Conservation (phyloP, 2,888 invertebrate species). For the Leucophora obtusa region DNA sequence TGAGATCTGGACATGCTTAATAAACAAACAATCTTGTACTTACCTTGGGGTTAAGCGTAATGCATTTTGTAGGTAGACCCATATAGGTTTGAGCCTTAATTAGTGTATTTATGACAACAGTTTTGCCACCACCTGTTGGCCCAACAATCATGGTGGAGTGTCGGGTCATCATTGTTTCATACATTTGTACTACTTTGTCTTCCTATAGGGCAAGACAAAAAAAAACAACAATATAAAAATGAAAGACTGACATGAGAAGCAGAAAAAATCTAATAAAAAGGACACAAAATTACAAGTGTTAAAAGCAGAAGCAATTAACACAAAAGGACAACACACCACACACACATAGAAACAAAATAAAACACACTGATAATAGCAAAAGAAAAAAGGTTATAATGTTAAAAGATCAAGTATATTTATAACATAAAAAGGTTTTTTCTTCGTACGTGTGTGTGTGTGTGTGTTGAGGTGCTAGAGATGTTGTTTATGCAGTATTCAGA, state of each 20-base stretch:
- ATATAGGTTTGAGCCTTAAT: constrained; percentile 88
- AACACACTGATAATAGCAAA: constrained; percentile 18
- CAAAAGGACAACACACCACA: constrained; percentile 33
- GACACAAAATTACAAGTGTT: constrained; percentile 64
- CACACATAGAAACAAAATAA: constrained; percentile 14
- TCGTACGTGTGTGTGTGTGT: constrained; percentile 13
- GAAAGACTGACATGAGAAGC: constrained; percentile 11
- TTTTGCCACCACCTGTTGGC: constrained; percentile 95
- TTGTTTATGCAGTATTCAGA: constrained; percentile 1
- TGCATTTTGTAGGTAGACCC: constrained; percentile 88
- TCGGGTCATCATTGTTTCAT: constrained; percentile 96
- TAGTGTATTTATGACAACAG: constrained; percentile 88
- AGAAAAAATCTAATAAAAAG: constrained; percentile 65
- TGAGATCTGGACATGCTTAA: constrained; percentile 1
- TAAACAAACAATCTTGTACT: constrained; percentile 39
- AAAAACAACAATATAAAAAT: constrained; percentile 30
- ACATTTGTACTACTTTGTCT: constrained; percentile 93
- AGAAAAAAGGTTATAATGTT: constrained; percentile 39
- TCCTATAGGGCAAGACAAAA: constrained; percentile 80
- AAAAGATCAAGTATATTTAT: constrained; percentile 48
- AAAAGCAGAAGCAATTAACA: constrained; percentile 57
- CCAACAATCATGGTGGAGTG: constrained; percentile 96
- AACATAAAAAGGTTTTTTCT: constrained; percentile 28
- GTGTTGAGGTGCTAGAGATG: constrained; percentile 3
- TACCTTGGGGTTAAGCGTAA: constrained; percentile 90